These are phyloP conservation scores for Cabera pusaria DNA, from an alignment of 2,888 invertebrate species.

Conservation along the genomic window DNA sequence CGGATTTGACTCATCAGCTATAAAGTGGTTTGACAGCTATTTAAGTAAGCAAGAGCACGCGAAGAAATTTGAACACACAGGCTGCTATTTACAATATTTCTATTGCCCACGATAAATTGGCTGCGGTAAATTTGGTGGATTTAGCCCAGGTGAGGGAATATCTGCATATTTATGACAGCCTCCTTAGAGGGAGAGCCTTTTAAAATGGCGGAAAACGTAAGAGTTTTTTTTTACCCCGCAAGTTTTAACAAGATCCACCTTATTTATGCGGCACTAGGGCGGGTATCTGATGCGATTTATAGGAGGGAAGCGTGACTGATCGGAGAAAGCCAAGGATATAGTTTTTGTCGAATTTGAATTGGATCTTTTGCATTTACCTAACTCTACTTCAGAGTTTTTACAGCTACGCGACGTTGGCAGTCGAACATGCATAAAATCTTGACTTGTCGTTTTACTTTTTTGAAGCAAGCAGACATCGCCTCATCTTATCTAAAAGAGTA, in stretches of 20 bases:
- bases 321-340: slow-evolving; percentile 46
- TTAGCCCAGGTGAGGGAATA: slow-evolving; percentile 79
- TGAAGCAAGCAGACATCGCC: too few relatives aligned
- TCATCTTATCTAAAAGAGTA: too few relatives aligned
- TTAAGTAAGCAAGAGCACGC: slow-evolving; percentile 78
- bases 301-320: slow-evolving; percentile 74
- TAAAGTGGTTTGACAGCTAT: too few relatives aligned
- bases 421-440: too few relatives aligned
- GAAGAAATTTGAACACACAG: slow-evolving; percentile 65
- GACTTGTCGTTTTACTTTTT: too few relatives aligned
- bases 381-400: slow-evolving; percentile 4
- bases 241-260: slow-evolving; percentile 81
- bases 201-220: slow-evolving; percentile 74
- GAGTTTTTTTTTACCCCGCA: slow-evolving; percentile 67
- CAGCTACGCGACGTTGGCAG: too few relatives aligned
- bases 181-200: slow-evolving; percentile 73
- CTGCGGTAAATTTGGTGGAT: slow-evolving; percentile 72
- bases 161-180: slow-evolving; percentile 81
- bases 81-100: slow-evolving; percentile 76
- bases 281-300: slow-evolving; percentile 71
- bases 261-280: slow-evolving; percentile 76
- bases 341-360: slow-evolving; percentile 27
- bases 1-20: too few relatives aligned
- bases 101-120: slow-evolving; percentile 76
- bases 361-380: slow-evolving; percentile 24